Evolutionary conservation across 2,888 invertebrate species (phyloP).

Genomic region (Argyresthia albistria): DNA sequence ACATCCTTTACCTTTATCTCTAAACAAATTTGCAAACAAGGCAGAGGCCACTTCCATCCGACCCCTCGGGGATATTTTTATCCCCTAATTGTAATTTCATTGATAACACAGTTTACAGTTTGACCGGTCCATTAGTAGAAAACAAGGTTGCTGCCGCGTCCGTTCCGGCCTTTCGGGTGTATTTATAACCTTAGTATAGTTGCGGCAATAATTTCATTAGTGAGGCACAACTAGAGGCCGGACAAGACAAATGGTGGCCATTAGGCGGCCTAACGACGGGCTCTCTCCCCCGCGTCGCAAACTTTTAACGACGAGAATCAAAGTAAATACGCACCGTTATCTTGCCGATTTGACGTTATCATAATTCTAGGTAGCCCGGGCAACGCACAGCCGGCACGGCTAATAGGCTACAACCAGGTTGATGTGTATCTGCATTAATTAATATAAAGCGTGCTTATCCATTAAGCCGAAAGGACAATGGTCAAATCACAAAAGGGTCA

Average conservation of each 20-base stretch:
- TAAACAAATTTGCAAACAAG: conserved; percentile 30
- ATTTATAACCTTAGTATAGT: conserved; percentile 71
- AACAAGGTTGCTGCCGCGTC: conserved; percentile 59
- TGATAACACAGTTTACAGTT: conserved; percentile 72
- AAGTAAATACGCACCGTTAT: conserved; percentile 69
- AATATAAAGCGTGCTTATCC: conserved; percentile 11
- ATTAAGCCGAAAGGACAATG: background rate
- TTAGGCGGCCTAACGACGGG: conserved; percentile 67
- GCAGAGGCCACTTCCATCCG: conserved; percentile 43
- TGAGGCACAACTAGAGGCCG: conserved; percentile 67
- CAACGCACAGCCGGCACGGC: conserved; percentile 38
- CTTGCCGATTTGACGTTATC: conserved; percentile 67
- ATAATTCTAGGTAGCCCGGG: conserved; percentile 41
- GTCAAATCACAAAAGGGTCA: background rate
- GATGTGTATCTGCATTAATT: conserved; percentile 27
- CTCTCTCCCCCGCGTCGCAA: conserved; percentile 59
- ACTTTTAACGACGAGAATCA: conserved; percentile 73
- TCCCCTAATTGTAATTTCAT: conserved; percentile 71
- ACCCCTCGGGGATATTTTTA: conserved; percentile 55
- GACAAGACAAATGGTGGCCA: conserved; percentile 73
- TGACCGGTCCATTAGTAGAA: conserved; percentile 70
- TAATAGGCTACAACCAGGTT: conserved; percentile 40
- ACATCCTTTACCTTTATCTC: too few relatives aligned
- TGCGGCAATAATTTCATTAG: conserved; percentile 74
- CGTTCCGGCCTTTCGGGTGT: conserved; percentile 53